Base-by-base conservation (phyloP, 1,140 invertebrate genomes). In the Eupeodes corollae region DNA sequence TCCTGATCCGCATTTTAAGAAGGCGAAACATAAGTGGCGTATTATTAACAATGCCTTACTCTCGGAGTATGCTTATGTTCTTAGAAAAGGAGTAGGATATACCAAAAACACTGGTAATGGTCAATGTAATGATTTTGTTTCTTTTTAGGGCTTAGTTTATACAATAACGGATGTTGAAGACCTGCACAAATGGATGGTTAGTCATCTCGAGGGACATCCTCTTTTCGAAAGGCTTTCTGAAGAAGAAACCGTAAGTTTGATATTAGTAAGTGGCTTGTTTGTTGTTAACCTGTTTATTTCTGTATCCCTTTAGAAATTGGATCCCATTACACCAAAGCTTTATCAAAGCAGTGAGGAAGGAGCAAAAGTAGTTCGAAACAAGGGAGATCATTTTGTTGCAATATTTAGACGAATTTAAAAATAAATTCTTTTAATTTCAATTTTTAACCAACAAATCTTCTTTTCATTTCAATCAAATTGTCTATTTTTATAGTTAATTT, bases 1-100 rank as follows among this genome's bases (percentile, higher is more conserved):
- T 70, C 97, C 97, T 26, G 97, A 99, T 77, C 97, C 97, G 33
- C 97, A 99, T 76, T 99, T 99, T 69, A 99, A 99, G 70, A 96
- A 90, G 60, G 83, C 91, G 1, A 99, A 99, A 74, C 92, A 98
- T 63, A 99, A 99, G 73, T 99, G 96, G 96, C 78, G 97, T 51
- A 99, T 99, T 42, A 95, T 99, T 53, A 98, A 92, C 64, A 79
- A 87, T 54, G 86, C 84, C 52, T 70, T 98, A 14, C 70, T 99
- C 33, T 86, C 92, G 14, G 95, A 99, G 73, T 99, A 99, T 78
- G 95, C 95, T 1, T 99, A 94, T 74, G 81, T 96, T 34, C 70
- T 99, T 32, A 75, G 77, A 35, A 80, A 84, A 67, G 83, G 83
- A 51, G 91, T 93, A 70, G 73, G 73, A 34, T 15, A 47, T 43